These are phyloP conservation scores for Serranus cabrilla DNA, from an alignment of 2,797 vertebrate species.

Conservation along the genomic window DNA sequence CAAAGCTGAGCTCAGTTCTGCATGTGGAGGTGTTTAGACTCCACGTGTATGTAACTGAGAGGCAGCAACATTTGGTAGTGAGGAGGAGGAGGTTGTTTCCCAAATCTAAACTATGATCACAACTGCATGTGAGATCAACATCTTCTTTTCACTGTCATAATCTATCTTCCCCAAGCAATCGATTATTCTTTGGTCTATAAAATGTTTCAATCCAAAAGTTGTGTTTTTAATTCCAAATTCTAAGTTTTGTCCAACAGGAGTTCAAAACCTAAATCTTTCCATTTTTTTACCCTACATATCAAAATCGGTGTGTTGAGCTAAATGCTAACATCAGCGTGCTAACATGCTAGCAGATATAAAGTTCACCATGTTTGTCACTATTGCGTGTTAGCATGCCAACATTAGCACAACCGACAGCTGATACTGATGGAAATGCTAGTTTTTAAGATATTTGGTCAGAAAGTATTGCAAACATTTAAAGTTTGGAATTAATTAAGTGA, in stretches of 20 bases:
- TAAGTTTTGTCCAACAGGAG: no score
- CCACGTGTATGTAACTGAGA: slow-evolving; percentile 16
- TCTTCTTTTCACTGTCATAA: background rate
- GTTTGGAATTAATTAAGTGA: no score
- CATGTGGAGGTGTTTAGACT: slow-evolving; percentile 15
- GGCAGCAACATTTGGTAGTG: background rate
- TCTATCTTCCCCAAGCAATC: background rate
- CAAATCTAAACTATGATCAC: slow-evolving; percentile 1
- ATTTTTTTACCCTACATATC: no score
- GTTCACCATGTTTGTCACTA: background rate
- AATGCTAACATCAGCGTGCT: background rate
- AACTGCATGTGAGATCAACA: background rate
- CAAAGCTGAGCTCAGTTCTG: background rate
- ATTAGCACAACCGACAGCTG: no score
- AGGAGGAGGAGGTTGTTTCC: slow-evolving; percentile 13
- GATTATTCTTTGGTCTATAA: no score
- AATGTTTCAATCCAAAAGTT: no score
- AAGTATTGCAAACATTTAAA: background rate
- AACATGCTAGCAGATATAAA: background rate
- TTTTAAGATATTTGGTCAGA: background rate
- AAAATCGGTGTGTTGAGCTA: no score
- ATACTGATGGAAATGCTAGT: background rate
- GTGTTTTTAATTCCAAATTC: background rate
- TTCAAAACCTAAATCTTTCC: background rate
- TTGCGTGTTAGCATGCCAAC: background rate